Base-by-base conservation (phyloP, 1,140 invertebrate genomes). In the Pristionchus pacificus region DNA sequence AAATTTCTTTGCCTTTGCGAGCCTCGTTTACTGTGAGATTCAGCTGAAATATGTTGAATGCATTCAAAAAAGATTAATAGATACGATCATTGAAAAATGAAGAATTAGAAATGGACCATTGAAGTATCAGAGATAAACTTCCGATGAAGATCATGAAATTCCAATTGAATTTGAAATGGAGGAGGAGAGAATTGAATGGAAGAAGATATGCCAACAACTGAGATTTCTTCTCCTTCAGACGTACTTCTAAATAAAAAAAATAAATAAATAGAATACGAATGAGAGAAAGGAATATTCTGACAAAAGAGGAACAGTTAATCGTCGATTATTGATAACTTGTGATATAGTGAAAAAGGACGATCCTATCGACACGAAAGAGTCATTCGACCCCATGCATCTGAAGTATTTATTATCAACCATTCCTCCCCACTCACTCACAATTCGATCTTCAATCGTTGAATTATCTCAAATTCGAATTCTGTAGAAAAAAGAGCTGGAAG, bases 361-460 rank as follows among this genome's bases (percentile, higher is more conserved):
- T 31, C 80, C 80, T 28, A 83, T 27, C 25, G 72, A 71, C 31
- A 60, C 58, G 3, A 60, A 60, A 14, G 60, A 58, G 59, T 69
- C 74, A 60, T 78, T 74, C 2, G 59, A 64, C 61, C 60, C 65
- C 33, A 82, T 80, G 25, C 78, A 80, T 15, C 78, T 79, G 57
- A 24, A 77, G 78, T 59, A 28, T 65, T 24, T 1, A 24, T 57
- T 55, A 55, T 38, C 28, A 10, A 61, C 33, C 30, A 14, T 58
- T 49, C 6, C n/a, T 71, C 19, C 19, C 2, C 61, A 72, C 49
- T 27, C 29, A 27, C 74, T 74, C 72, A 79, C 78, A 79, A 72
- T 24, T 79, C 78, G 19, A 79, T 57, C 65, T 79, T 81, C 49
- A 79, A 82, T 30, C 64, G 79, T 68, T 79, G 78, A 59, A 74